Evolutionary conservation across 2,113 vertebrate species (phyloP), one percentile per base, ranked within the genome.

Genomic region (Noctilio leporinus): DNA sequence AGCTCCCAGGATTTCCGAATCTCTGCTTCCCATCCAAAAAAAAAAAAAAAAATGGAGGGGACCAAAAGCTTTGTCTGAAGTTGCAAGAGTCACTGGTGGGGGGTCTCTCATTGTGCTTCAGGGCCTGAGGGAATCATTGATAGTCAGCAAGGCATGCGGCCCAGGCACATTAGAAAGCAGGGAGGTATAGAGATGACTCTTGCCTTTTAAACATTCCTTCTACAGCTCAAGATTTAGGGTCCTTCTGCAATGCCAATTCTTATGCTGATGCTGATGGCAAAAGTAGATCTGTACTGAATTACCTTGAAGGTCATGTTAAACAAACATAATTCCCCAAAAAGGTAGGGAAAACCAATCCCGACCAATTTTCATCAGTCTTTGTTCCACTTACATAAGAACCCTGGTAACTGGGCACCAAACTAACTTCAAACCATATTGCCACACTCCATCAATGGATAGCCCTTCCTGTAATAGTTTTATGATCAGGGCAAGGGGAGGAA

Each of bases 51-150:
- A 12, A 77, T 4, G 0, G 7, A 5, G 14, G 1, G 5, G 9
- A 73, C 73, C 15, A 86, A 89, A 94, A 95, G 91, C 89, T 86
- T 83, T 89, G 53, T 91, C 51, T 94, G 86, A 95, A 94, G 73
- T 91, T 94, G 77, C 28, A 59, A 12, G 20, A 70, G 84, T 94
- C 92, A 84, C 76, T 89, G 80, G 76, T 51, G 69, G 89, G 76
- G 57, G 69, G 89, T 59, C 89, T 95, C 40, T 76, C 53, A 40
- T 24, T 35, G 55, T 82, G 80, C 92, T 95, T 92, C 92, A 85
- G 94, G 85, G 90, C 85, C 75, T 82, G 62, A 88, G 96, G 94
- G 90, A 81, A 92, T 97, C 87, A 72, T 91, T 95, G 93, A 49
- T 38, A 82, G 80, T 84, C 96, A 77, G 59, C 80, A 59, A 94